phyloP scores from a whole-genome alignment of 1,140 invertebrate species.

The Rhyacophila brunnea region DNA sequence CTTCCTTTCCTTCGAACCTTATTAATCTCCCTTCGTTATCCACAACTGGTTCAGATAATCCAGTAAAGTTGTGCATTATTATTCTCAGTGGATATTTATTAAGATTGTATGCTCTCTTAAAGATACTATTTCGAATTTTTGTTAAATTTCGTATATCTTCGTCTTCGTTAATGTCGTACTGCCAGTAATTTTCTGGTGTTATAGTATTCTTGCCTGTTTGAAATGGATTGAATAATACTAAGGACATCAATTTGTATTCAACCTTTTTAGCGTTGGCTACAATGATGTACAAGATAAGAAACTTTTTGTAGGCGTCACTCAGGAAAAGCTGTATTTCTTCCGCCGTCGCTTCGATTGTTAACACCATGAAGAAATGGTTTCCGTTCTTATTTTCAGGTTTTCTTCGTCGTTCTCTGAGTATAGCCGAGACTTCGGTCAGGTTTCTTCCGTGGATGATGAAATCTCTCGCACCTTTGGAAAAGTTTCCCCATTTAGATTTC shows the following conservation, averaged over 20 bases:
- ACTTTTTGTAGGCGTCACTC: constrained; percentile 3
- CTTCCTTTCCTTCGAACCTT: constrained; percentile 15
- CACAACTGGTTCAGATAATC: constrained; percentile 9
- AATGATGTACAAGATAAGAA: constrained; percentile 12
- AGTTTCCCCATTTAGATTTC: too few species aligned
- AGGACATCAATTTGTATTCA: too few species aligned
- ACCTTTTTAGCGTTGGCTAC: not conserved
- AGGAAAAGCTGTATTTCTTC: constrained; percentile 2
- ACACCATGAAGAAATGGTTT: constrained; percentile 10
- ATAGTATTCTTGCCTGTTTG: too few species aligned
- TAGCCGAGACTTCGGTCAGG: not conserved
- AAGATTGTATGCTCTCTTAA: constrained; percentile 10
- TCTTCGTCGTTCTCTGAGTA: not conserved
- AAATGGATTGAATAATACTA: too few species aligned
- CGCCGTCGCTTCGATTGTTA: constrained; percentile 2
- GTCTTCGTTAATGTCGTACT: too few species aligned
- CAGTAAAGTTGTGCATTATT: constrained; percentile 14
- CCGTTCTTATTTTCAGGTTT: not conserved
- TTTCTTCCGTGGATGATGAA: not conserved
- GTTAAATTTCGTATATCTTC: too few species aligned
- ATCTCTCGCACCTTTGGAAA: not conserved
- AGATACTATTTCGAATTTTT: not conserved
- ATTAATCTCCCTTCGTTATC: constrained; percentile 10
- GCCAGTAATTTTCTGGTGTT: too few species aligned
- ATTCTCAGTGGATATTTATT: constrained; percentile 20